phyloP scores from a whole-genome alignment of 2,888 invertebrate genomes.

The Anorthoa munda region DNA sequence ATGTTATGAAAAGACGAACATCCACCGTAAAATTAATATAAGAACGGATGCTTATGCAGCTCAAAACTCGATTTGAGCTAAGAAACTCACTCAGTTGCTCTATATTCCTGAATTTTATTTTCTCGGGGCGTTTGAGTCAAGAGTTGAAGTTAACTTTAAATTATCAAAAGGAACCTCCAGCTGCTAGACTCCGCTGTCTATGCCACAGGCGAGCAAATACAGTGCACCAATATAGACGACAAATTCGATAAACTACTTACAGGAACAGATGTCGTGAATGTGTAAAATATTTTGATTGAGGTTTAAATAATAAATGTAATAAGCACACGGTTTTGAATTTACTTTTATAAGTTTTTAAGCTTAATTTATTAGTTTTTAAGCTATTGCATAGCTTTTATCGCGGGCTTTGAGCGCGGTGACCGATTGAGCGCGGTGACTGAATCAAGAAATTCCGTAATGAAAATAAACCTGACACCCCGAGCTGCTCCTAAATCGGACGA shows the following conservation, averaged over 20 bases:
- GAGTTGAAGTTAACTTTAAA: conserved; percentile 61
- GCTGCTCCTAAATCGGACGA: no score
- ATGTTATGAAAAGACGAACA: conserved; percentile 25
- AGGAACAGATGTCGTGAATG: background rate
- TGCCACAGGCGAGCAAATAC: conserved; percentile 16
- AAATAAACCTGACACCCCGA: no score
- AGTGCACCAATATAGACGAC: background rate
- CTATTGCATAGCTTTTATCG: no score
- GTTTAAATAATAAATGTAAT: conserved; percentile 47
- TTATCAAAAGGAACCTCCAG: conserved; percentile 57
- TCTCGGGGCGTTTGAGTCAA: conserved; percentile 21
- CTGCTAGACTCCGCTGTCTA: conserved; percentile 11
- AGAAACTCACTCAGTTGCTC: conserved; percentile 42
- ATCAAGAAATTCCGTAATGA: no score
- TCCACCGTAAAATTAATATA: conserved; percentile 40
- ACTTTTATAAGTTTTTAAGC: conserved; percentile 12
- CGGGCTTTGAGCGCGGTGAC: no score
- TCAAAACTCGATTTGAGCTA: conserved; percentile 46
- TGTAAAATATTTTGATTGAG: conserved; percentile 33
- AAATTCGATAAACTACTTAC: background rate
- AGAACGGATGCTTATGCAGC: conserved; percentile 32
- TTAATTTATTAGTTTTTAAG: no score
- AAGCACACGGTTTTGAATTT: conserved; percentile 36
- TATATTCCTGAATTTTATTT: conserved; percentile 54
- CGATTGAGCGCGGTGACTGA: no score